Percentiles rank a stretch among this genome's conserved stretches.
phyloP scores from a whole-genome alignment of 2,888 invertebrate species.

The Cephus pygmeus region DNA sequence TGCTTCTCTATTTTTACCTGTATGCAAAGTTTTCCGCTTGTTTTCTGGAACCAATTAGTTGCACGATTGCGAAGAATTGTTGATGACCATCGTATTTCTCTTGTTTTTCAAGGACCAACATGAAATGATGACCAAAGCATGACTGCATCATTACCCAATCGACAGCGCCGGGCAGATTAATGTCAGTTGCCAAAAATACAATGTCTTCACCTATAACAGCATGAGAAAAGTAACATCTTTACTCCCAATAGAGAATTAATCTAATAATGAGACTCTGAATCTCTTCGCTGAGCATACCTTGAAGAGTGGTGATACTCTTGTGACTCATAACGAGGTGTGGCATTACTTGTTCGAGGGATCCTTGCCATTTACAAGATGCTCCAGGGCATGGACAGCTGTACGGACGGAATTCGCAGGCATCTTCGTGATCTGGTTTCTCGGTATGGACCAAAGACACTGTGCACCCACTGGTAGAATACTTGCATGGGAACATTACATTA shows the following conservation, averaged over 20 bases:
- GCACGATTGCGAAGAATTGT: constrained; percentile 98
- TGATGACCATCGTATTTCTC: constrained; percentile 97
- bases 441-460: constrained; percentile 91
- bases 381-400: constrained; percentile 99
- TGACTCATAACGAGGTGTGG: constrained; percentile 96
- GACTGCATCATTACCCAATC: constrained; percentile 99
- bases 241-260: too few relatives aligned
- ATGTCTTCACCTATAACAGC: constrained; percentile 87
- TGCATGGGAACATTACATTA: constrained; percentile 98
- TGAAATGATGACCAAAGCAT: constrained; percentile 99
- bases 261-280: neutral
- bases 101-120: constrained; percentile 98
- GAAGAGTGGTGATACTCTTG: constrained; percentile 97
- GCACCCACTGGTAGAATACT: constrained; percentile 96
- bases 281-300: constrained; percentile 71
- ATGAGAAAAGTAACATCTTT: neutral
- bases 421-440: constrained; percentile 99
- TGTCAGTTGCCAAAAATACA: constrained; percentile 99
- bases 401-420: constrained; percentile 97
- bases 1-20: constrained; percentile 67
- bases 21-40: constrained; percentile 99
- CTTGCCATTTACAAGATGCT: constrained; percentile 99
- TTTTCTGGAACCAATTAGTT: constrained; percentile 97
- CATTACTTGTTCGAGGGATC: constrained; percentile 98
- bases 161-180: constrained; percentile 98